phyloP scores from a whole-genome alignment of 2,888 invertebrate genomes.

The Scrobipalpa costella region DNA sequence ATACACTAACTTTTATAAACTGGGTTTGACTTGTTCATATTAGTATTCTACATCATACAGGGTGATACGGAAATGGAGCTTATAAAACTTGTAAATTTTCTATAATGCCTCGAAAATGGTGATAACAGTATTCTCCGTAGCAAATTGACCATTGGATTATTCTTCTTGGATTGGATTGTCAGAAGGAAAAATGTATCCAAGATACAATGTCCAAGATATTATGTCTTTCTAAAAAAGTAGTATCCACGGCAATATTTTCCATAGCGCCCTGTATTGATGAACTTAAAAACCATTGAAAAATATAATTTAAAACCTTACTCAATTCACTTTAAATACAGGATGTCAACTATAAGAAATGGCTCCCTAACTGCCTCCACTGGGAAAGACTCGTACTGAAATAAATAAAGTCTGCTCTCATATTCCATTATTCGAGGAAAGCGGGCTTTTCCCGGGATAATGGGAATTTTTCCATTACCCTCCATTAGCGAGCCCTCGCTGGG shows the following conservation, averaged over 20 bases:
- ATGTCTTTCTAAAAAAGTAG: not conserved
- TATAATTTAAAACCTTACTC: not conserved
- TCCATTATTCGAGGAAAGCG: slow-evolving; percentile 21
- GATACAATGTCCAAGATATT: no score
- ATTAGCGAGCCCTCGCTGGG: slow-evolving; percentile 22
- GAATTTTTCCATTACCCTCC: slow-evolving; percentile 25
- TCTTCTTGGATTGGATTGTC: no score
- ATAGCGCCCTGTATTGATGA: not conserved
- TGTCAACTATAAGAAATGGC: not conserved
- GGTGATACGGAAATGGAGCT: not conserved
- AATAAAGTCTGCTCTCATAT: slow-evolving; percentile 20
- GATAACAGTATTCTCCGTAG: no score
- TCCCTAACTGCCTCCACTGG: slow-evolving; percentile 11
- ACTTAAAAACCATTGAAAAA: not conserved
- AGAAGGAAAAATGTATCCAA: no score
- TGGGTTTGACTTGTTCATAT: not conserved
- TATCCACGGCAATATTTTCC: not conserved
- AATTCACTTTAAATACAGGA: not conserved
- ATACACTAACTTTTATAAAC: not conserved
- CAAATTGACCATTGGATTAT: no score
- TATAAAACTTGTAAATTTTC: not conserved
- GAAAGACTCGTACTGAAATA: slow-evolving; percentile 18
- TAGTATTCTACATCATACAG: not conserved
- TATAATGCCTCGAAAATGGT: no score
- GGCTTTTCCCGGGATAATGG: slow-evolving; percentile 21